Evolutionary conservation across 2,113 vertebrate genomes (phyloP).

Genomic region (Donacobius atricapilla): DNA sequence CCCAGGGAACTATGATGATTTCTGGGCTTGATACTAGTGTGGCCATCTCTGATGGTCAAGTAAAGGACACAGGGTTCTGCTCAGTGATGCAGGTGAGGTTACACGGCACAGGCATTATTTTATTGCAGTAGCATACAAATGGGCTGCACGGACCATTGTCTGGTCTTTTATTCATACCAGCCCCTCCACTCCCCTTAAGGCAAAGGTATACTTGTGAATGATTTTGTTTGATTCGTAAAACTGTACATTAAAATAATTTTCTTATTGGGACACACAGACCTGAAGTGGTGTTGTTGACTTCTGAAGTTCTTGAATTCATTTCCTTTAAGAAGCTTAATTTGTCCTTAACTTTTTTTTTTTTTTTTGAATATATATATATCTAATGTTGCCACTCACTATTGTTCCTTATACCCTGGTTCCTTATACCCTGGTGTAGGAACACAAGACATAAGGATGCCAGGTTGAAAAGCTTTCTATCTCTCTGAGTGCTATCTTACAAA

Average conservation of each 20-base stretch:
- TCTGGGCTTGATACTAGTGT: not conserved
- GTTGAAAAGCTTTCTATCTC: not conserved
- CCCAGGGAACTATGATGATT: not conserved
- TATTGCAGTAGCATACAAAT: not conserved
- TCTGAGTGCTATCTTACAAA: not conserved
- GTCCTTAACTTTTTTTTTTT: not conserved
- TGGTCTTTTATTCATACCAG: not conserved
- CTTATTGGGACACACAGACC: not conserved
- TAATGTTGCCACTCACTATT: not conserved
- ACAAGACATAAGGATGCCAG: not conserved
- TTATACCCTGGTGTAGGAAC: not conserved
- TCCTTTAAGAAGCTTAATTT: not conserved
- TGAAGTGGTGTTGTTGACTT: not conserved
- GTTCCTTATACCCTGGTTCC: not conserved
- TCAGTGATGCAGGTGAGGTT: not conserved
- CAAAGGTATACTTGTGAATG: not conserved
- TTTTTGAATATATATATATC: not conserved
- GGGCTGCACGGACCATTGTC: not conserved
- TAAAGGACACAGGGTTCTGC: not conserved
- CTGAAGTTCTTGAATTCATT: not conserved
- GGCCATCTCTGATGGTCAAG: not conserved
- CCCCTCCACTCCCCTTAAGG: not conserved
- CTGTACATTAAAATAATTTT: not conserved
- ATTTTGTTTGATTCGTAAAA: not conserved
- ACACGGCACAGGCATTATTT: not conserved